phyloP scores from a whole-genome alignment of 2,888 invertebrate species.

The Embidobia sp. region DNA sequence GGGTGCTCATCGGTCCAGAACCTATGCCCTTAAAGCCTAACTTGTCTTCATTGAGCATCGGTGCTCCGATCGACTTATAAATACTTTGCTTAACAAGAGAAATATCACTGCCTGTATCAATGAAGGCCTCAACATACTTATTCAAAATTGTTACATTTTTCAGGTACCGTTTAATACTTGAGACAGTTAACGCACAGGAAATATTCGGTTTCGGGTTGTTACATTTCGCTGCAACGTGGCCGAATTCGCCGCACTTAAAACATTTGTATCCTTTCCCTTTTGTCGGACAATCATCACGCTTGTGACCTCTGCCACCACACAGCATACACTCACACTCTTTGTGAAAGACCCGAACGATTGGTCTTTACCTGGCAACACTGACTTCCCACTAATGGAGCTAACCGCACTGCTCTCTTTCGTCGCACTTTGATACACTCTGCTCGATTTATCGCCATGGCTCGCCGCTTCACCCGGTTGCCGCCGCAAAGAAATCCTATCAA shows the following conservation, averaged over 20 bases:
- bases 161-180: background rate
- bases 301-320: background rate
- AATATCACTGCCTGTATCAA: slow-evolving; percentile 7
- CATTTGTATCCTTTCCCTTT: slow-evolving; percentile 3
- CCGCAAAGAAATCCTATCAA: background rate
- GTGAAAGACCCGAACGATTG: background rate
- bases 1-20: background rate
- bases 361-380: background rate
- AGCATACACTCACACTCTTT: background rate
- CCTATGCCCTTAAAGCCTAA: slow-evolving; percentile 1
- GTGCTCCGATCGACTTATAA: background rate
- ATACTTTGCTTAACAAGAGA: background rate
- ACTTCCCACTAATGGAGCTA: background rate
- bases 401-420: background rate
- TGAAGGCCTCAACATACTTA: background rate
- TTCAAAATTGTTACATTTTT: background rate
- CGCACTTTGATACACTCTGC: background rate
- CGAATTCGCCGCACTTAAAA: background rate
- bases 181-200: background rate
- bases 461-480: background rate
- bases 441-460: background rate
- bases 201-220: background rate
- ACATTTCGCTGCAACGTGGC: background rate
- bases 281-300: background rate
- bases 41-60: background rate